Percentiles rank a stretch among this genome's conserved stretches.
Evolutionary conservation across 2,797 vertebrate species (phyloP).

Genomic region (Silurus lanzhouensis): DNA sequence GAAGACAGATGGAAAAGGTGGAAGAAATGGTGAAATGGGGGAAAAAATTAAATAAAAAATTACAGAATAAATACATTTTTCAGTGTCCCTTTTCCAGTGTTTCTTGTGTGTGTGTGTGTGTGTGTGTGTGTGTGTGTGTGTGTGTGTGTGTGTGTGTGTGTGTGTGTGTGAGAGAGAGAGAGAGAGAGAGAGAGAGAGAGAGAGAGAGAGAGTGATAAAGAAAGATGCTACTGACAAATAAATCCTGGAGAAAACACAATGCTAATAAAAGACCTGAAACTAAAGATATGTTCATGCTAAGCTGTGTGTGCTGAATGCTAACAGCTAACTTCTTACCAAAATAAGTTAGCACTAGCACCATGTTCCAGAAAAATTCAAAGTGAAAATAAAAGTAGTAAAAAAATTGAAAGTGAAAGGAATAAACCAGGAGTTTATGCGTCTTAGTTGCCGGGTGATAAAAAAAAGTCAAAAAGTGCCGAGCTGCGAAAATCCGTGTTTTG

Average conservation of each 20-base stretch:
- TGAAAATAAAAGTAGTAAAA: slow-evolving; percentile 30
- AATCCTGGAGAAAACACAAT: not conserved
- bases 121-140: too few species aligned
- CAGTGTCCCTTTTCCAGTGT: too few species aligned
- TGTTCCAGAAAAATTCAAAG: slow-evolving; percentile 8
- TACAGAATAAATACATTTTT: too few species aligned
- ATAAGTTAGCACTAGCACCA: not conserved
- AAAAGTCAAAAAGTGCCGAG: slow-evolving; percentile 37
- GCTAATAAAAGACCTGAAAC: not conserved
- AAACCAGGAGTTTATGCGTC: slow-evolving; percentile 52
- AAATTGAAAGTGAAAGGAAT: slow-evolving; percentile 34
- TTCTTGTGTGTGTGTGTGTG: too few species aligned
- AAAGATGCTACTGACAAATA: not conserved
- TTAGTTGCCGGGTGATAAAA: slow-evolving; percentile 57
- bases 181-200: not conserved
- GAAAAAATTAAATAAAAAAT: too few species aligned
- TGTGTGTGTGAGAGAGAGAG: not conserved
- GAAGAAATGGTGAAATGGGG: not conserved
- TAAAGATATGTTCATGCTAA: not conserved
- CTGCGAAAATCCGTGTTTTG: slow-evolving; percentile 6
- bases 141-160: too few species aligned
- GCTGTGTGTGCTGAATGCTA: not conserved
- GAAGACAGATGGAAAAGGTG: too few species aligned
- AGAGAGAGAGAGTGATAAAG: not conserved
- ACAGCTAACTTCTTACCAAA: not conserved